Evolutionary conservation across 2,113 vertebrate genomes (phyloP), one percentile per base, ranked within the genome.

Genomic region (Pedionomus torquatus): DNA sequence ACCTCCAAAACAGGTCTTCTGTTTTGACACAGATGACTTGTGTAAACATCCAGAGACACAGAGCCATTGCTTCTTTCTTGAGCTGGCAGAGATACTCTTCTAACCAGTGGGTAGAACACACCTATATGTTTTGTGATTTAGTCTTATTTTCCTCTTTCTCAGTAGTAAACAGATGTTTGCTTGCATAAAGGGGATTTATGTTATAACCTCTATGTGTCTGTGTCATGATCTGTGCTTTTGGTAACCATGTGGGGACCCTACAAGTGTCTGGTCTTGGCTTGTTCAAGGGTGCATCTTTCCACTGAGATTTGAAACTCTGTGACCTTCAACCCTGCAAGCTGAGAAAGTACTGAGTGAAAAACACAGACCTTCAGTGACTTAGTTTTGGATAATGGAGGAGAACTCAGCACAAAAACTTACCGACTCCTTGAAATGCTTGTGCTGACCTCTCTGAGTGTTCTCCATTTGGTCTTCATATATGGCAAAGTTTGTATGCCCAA

Each of bases 151-250:
- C 83, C 54, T 80, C 74, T 92, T 93, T 89, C 65, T 46, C 55
- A 57, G 63, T 44, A 77, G 63, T 69, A 61, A 94, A 55, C 37
- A 69, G 52, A 46, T 91, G 41, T 66, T 96, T 83, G 44, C 72
- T 83, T 96, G 37, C 86, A 91, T 66, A 81, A 81, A 83, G 75
- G 66, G n/a, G 37, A 86, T 93, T 80, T 71, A 54, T 69, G n/a
- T 82, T 84, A 57, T 14, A 75, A 28, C 52, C 52, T 86, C 37
- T 44, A 65, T 6, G 23, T 84, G 58, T 76, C 68, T 84, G 30
- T 92, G 31, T 83, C 39, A 58, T 68, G 39, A 90, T 16, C 63
- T 83, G 28, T 87, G 79, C 35, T 85, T 90, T 70, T 75, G 54
- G 60, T 82, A 77, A 39, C 55, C n/a, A 23, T n/a, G 44, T 68